Conservation (phyloP, 2,113 vertebrate species). For the Pristiophorus japonicus region DNA sequence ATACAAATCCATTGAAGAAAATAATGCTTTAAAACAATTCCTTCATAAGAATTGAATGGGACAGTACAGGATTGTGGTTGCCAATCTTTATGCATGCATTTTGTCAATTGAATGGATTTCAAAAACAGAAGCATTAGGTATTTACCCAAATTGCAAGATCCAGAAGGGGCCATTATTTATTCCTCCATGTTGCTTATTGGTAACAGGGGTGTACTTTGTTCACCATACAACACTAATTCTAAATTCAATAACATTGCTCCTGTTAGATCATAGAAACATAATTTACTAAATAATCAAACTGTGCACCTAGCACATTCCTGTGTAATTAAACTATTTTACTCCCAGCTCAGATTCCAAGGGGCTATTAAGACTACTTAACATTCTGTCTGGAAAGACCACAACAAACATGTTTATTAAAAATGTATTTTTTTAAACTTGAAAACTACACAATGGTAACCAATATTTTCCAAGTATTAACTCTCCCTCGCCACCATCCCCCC, state of each 20-base stretch:
- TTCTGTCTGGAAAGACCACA: not conserved
- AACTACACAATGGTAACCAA: not conserved
- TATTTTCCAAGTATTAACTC: not conserved
- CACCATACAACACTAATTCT: not conserved
- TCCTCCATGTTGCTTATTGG: not conserved
- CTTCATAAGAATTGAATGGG: not conserved
- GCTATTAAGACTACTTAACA: not conserved
- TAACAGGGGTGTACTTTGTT: not conserved
- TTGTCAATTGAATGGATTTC: not conserved
- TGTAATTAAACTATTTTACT: not conserved
- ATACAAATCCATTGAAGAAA: not conserved
- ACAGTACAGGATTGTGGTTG: not conserved
- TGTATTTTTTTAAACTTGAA: not conserved
- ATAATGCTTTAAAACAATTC: not conserved
- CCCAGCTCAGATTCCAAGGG: not conserved
- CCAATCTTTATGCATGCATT: not conserved
- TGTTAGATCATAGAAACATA: not conserved
- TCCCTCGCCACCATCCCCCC: no score
- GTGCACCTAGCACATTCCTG: not conserved
- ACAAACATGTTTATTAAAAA: not conserved
- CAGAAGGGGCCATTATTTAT: not conserved
- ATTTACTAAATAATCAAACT: not conserved
- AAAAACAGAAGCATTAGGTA: not conserved
- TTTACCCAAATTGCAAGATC: not conserved
- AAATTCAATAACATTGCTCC: not conserved